Evolutionary conservation across 2,888 invertebrate species (phyloP), one percentile per base, ranked within the genome.

Genomic region (Unio pictorum): DNA sequence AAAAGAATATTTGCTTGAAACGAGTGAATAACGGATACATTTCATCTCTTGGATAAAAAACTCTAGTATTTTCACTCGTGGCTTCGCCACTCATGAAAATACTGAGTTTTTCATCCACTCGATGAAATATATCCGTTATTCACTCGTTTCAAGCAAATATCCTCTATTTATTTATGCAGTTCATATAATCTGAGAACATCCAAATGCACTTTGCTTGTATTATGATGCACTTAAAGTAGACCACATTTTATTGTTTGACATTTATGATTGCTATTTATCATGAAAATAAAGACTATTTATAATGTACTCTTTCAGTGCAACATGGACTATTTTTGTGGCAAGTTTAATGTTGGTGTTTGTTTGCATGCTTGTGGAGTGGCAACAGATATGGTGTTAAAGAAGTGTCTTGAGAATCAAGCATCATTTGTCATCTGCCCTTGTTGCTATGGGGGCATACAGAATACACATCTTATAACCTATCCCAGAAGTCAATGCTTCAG

Each of bases 321-420:
- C 91, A 92, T 98, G 80, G 97, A 96, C 89, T 97, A 96, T 87
- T 97, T 96, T 87, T 92, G 92, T 61, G 91, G 95, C 0, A 88
- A 92, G 4, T 92, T 97, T 91, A 93, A 96, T 85, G 93, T 98
- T 72, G 98, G 98, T 0, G 93, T 95, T 56, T 95, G 95, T 5
- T 91, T 98, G 55, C 98, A 98, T 91, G 98, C 97, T 4, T 98
- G 98, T 91, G 98, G 98, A 0, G 94, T 96, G 18, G 97, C 97
- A 1, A 97, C 96, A 2, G 98, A 98, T 90, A 92, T 98, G 73
- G 97, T 98, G 1, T 91, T 98, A 65, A 93, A 95, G 82, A 94
- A 94, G 86, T 98, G 98, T 88, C 92, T 95, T 20, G 91, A 92
- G 63, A 93, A 92, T 20, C 92, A 92, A 69, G 97, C 97, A 0